Evolutionary conservation across 1,140 invertebrate species (phyloP), one percentile per base, ranked within the genome.

Genomic region (Bombus picipes): DNA sequence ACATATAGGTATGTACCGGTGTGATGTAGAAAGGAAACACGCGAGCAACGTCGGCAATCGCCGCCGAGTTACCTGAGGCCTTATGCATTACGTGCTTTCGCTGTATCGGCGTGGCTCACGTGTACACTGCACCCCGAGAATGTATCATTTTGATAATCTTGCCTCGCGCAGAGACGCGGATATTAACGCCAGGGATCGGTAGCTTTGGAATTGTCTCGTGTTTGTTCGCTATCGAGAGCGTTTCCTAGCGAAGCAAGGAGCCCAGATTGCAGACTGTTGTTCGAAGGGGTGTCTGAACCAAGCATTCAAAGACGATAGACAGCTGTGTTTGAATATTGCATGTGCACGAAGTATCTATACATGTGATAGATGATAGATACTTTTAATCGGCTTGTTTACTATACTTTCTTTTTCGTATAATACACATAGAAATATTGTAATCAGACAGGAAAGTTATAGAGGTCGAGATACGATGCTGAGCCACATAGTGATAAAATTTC

Each of bases 81-180:
- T 72, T 57, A 57, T 68, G 70, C 68, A 62, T 81, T 85, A 85
- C 77, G 79, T 85, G 83, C 70, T 43, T n/a, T 5, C 18, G 34
- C 34, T 34, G 70, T 68, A 81, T 81, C 77, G 57, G 34, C 59
- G 34, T 57, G 41, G 41, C 47, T 74, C 79, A 68, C 79, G 68
- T 73, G 28, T 65, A 3, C 37, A 37, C 43, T 25, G 68, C 68
- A 13, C 68, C 13, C 22, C 32, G 43, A 59, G 78, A 57, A 81
- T 81, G 37, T 72, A 85, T 85, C 76, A 80, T 85, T 80, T 80
- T 73, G 83, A 85, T 85, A 85, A 85, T 85, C 83, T 85, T 75
- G 75, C 66, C 37, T 37, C 65, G 43, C 74, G 62, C n/a, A 65
- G 65, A 57, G 74, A 80, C 76, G 83, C 47, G 66, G 39, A 59